Base-by-base conservation (phyloP, 2,888 invertebrate species). In the Zaprionus obscuricornis region DNA sequence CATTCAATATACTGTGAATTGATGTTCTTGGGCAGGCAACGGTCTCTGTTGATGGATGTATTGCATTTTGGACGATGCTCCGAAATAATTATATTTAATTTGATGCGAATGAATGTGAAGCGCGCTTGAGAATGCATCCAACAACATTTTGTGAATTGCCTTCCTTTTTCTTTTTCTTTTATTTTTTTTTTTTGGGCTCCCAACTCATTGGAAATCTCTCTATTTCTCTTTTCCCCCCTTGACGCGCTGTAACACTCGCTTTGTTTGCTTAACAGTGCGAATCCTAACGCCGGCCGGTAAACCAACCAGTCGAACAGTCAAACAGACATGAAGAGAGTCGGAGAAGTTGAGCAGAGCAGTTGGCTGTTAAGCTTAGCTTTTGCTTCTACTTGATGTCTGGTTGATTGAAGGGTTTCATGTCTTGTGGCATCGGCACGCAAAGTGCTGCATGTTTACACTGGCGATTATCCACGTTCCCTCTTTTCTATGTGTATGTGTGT, bases 201-300 rank as follows among this genome's bases (percentile, higher is more conserved):
- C 26, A 4, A n/a, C 10, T 7, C 22, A 10, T 17, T 4, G 24
- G 11, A 1, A 17, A 10, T 18, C 10, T 24, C 51, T 34, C 11
- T 11, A 20, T 17, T 4, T 1, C 37, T 22, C 16, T 39, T 26
- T 5, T 26, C 2, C 26, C 3, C 20, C n/a, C 26, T 36, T 8
- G 4, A 11, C 14, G 1, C 22, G 2, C 7, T 10, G 34, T 16
- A 27, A 33, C 27, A 26, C 42, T 51, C 52, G 52, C 47, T 84
- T 71, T 82, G 72, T 81, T 76, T 76, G 77, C 49, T 81, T 70
- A 76, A 69, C 86, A 62, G 82, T 81, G 82, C 81, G 82, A 84
- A 76, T 86, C 81, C 82, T 82, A 82, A 86, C 86, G 86, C 75
- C 55, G 33, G 29, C 27, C 22, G 22, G 22, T 6, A 57, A 57